Percentiles rank a stretch among this genome's conserved stretches.
Conservation (phyloP, 2,113 vertebrate species). For the Austrofundulus limnaeus region DNA sequence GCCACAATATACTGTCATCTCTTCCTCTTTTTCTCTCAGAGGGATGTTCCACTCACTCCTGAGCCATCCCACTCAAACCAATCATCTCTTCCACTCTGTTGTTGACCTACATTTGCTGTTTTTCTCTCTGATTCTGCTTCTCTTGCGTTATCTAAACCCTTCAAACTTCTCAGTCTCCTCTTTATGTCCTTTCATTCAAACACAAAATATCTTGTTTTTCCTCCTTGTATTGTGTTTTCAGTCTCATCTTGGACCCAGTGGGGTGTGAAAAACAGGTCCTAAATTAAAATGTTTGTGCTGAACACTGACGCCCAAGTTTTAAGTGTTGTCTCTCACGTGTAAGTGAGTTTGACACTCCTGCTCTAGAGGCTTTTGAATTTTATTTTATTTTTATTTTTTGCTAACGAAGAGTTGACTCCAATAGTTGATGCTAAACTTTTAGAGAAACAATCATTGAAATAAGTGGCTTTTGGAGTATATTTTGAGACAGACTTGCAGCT, state of each 20-base stretch:
- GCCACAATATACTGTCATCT: slow-evolving; percentile 3
- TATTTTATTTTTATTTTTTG: too few species aligned
- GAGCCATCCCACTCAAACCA: slow-evolving; percentile 43
- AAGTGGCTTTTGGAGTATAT: too few species aligned
- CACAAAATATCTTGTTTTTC: slow-evolving; percentile 39
- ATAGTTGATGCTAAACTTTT: too few species aligned
- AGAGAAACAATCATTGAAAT: too few species aligned
- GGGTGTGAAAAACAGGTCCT: slow-evolving; percentile 36
- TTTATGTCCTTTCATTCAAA: slow-evolving; percentile 61
- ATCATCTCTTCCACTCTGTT: slow-evolving; percentile 59
- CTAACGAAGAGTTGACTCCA: too few species aligned
- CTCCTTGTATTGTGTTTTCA: slow-evolving; percentile 24
- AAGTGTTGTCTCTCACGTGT: too few species aligned
- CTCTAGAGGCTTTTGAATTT: too few species aligned
- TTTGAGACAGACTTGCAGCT: too few species aligned
- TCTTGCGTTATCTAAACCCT: slow-evolving; percentile 60
- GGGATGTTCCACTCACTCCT: slow-evolving; percentile 20
- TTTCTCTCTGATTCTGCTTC: slow-evolving; percentile 15
- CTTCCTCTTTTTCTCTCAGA: background rate
- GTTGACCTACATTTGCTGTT: slow-evolving; percentile 68
- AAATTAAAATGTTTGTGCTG: slow-evolving; percentile 32
- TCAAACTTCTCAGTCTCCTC: slow-evolving; percentile 63
- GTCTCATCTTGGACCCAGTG: slow-evolving; percentile 23
- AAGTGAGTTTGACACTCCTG: too few species aligned
- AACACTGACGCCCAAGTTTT: slow-evolving; percentile 12